Conservation (phyloP, 2,113 vertebrate species). For the Epinephelus fuscoguttatus region DNA sequence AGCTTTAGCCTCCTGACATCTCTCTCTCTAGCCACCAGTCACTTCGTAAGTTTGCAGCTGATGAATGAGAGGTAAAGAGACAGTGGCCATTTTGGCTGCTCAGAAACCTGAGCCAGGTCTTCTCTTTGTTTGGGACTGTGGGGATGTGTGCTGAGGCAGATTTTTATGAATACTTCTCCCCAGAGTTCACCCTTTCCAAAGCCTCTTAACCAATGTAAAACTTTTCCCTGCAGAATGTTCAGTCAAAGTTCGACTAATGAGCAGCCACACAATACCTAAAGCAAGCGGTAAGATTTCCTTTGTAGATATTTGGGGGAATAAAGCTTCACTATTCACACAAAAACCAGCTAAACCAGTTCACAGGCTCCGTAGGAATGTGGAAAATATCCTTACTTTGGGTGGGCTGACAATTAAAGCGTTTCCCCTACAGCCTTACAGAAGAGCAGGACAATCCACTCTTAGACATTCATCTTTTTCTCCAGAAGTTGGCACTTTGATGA, state of each 20-base stretch:
- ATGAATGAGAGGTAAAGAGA: conserved; percentile 36
- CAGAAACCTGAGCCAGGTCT: conserved; percentile 56
- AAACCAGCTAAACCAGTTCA: conserved; percentile 39
- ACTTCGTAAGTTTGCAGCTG: conserved; percentile 44
- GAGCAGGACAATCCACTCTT: conserved; percentile 15
- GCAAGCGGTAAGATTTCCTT: neutral
- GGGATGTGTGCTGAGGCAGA: conserved; percentile 22
- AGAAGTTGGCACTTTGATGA: conserved; percentile 30
- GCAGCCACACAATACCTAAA: neutral
- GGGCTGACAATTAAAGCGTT: conserved; percentile 5
- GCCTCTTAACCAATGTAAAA: neutral
- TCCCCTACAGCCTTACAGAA: neutral
- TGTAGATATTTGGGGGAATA: neutral
- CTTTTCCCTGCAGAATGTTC: neutral
- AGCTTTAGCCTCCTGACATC: conserved; percentile 55
- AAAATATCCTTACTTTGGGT: neutral
- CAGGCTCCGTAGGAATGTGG: conserved; percentile 3
- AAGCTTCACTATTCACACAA: neutral
- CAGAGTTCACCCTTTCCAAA: neutral
- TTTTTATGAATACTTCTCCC: conserved; percentile 16
- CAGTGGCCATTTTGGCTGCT: conserved; percentile 42
- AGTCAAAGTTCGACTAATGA: neutral
- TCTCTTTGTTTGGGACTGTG: conserved; percentile 14
- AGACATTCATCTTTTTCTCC: neutral
- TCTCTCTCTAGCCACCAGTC: conserved; percentile 40